Conservation (phyloP, 2,113 vertebrate species). For the Daphoenositta chrysoptera region DNA sequence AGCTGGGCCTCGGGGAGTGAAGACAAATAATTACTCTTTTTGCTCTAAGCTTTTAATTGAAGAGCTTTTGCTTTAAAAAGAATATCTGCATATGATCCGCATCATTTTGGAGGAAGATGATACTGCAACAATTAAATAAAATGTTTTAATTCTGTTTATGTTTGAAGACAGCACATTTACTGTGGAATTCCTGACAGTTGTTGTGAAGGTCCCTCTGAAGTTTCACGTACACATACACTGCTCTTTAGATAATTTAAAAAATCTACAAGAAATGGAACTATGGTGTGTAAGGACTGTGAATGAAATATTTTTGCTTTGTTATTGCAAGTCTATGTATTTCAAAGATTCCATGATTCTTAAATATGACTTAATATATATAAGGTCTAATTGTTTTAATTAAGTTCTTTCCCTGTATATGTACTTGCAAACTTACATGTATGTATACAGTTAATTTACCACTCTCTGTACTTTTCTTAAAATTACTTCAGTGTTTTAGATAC, state of each 20-base stretch:
- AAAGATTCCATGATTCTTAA: background rate
- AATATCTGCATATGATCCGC: background rate
- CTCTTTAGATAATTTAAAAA: background rate
- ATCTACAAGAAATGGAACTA: background rate
- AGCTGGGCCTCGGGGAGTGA: background rate
- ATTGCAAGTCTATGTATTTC: background rate
- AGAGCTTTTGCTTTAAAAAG: background rate
- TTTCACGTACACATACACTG: background rate
- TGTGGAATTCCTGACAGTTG: background rate
- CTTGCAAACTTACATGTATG: background rate
- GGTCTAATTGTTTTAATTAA: background rate
- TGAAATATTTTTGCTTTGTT: background rate
- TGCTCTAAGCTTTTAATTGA: background rate
- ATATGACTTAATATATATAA: background rate
- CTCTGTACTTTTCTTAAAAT: background rate
- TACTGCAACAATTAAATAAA: background rate
- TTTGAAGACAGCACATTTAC: background rate
- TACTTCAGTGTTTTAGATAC: background rate
- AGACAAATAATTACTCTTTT: background rate
- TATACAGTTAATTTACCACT: background rate
- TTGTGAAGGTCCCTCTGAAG: background rate
- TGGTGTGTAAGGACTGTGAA: background rate
- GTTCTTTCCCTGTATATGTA: background rate
- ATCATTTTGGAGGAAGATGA: background rate
- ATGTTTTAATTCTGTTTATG: background rate